Base-by-base conservation (phyloP, 2,113 vertebrate species). In the Leptobrachium leishanense region DNA sequence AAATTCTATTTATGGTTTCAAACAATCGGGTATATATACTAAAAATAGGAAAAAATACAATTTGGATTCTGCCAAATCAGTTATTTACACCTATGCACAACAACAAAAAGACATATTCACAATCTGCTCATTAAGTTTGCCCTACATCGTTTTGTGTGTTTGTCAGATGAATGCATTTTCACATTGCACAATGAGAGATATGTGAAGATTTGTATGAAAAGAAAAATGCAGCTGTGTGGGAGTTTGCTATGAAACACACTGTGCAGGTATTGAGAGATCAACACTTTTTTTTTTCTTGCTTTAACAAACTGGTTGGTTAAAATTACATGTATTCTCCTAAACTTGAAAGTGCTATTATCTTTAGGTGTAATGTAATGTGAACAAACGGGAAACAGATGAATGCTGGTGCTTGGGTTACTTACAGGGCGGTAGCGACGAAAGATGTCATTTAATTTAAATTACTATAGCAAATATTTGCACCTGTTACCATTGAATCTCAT, bases 41-140 rank as follows among this genome's bases (percentile, higher is more conserved):
- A 31, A 80, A 13, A 43, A 43, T 11, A 55, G 8, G 64, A 74
- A 43, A 50, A n/a, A 70, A 62, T 31, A 43, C 15, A 59, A 44
- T 80, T 64, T 80, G 70, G 53, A 43, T 72, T 10, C 42, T 3
- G 41, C 50, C 6, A 66, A 73, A 43, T 74, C 63, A 74, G 77
- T 40, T 80, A 80, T 80, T 73, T 80, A 67, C 43, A 67, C 55
- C 70, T 80, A 68, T 74, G 77, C 31, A 59, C 43, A 79, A 80
- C 20, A 67, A 20, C 43, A 53, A 73, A 79, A 79, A 79, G 46
- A 67, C 54, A 79, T 71, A 40, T 42, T 64, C 62, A 64, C 3
- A 64, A 39, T 39, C 62, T 64, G n/a, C 13, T 31, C 62, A 64
- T 64, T 31, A 39, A 64, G 31, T 5, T 6, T 31, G 62, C 13